These are phyloP conservation scores for Montipora cactus DNA, from an alignment of 64 coral and sea anemone species.

Conservation along the genomic window DNA sequence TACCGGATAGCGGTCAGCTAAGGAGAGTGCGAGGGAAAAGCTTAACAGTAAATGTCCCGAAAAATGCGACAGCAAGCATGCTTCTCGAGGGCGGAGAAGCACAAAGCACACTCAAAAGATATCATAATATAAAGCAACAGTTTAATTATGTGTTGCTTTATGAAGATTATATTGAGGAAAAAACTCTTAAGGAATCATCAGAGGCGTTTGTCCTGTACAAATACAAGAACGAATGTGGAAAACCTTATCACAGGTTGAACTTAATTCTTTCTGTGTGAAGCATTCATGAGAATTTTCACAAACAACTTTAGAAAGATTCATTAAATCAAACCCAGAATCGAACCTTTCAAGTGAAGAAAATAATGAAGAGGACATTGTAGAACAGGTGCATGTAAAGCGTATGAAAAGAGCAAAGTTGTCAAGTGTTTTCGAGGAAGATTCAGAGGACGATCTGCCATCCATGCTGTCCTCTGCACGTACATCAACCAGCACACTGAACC, in stretches of 20 bases:
- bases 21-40: not conserved
- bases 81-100: not conserved
- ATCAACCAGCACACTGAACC: slow-evolving; percentile 9
- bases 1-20: slow-evolving; percentile 7
- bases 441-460: not conserved
- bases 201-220: not conserved
- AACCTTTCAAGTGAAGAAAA: not conserved
- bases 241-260: slow-evolving; percentile 4
- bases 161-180: not conserved
- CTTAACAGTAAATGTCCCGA: not conserved
- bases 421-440: slow-evolving; percentile 1
- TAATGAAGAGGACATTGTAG: not conserved
- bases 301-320: not conserved
- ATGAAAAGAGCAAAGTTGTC: not conserved
- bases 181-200: not conserved
- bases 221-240: slow-evolving; percentile 1
- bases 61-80: not conserved
- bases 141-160: not conserved
- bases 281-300: not conserved
- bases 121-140: not conserved
- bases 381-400: not conserved
- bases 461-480: slow-evolving; percentile 7
- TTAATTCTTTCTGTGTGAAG: not conserved
- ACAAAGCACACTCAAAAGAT: slow-evolving; percentile 1
- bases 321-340: not conserved